A percentile compares a stretch with the other conserved stretches of the same genome.
These are phyloP conservation scores for Vidua macroura DNA, from an alignment of 2,113 vertebrate genomes.

Conservation along the genomic window DNA sequence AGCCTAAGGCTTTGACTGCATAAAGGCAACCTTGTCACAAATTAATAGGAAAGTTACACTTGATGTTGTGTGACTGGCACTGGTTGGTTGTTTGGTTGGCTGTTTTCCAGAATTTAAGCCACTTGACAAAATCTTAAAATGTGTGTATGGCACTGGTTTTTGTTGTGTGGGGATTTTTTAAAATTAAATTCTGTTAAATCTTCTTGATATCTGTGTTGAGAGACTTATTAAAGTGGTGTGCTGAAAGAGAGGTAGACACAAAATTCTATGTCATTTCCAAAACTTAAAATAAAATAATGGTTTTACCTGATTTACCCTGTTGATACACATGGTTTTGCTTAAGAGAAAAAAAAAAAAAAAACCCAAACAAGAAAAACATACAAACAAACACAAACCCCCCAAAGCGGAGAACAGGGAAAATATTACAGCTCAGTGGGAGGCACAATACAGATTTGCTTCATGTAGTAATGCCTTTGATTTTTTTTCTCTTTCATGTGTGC, in stretches of 20 bases:
- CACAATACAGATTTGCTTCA: slow-evolving; percentile 33
- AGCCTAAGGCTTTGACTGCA: neutral
- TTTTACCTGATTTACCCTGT: neutral
- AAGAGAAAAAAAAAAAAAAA: neutral
- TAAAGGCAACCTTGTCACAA: neutral
- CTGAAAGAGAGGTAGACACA: neutral
- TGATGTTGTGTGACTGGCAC: neutral
- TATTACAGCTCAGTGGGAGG: slow-evolving; percentile 22
- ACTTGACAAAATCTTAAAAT: neutral
- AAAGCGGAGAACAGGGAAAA: slow-evolving; percentile 15
- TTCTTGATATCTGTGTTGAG: neutral
- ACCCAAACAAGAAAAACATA: neutral
- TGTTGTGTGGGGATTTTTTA: neutral
- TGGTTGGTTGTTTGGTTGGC: neutral
- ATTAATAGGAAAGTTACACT: neutral
- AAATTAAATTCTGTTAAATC: neutral
- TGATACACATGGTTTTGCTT: neutral
- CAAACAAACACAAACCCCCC: neutral
- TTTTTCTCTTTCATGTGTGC: slow-evolving; percentile 33
- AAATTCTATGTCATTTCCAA: neutral
- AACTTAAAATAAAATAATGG: neutral
- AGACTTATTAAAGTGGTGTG: neutral
- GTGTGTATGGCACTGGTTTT: neutral
- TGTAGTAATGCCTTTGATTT: slow-evolving; percentile 54
- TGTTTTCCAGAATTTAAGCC: neutral